phyloP scores from a whole-genome alignment of 1,140 invertebrate genomes.

The Cherax quadricarinatus region DNA sequence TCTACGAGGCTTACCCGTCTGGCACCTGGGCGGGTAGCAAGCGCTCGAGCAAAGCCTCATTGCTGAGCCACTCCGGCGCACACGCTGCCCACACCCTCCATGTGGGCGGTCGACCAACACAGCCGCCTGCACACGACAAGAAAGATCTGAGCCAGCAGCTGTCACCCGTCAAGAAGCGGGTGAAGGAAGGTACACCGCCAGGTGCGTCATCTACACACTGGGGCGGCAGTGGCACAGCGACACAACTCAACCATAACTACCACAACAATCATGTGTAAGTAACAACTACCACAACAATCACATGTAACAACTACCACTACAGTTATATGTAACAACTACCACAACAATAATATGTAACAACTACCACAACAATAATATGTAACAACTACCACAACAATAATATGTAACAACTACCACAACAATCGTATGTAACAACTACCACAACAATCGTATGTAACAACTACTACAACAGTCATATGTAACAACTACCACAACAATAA shows the following conservation, averaged over 20 bases:
- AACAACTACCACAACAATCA: neutral
- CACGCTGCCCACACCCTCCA: constrained; percentile 63
- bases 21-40: constrained; percentile 64
- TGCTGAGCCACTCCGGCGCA: constrained; percentile 60
- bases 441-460: too few species aligned
- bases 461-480: too few species aligned
- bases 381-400: too few species aligned
- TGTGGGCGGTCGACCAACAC: constrained; percentile 45
- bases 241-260: constrained; percentile 52
- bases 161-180: constrained; percentile 98
- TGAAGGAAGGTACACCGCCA: constrained; percentile 90
- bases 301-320: too few species aligned
- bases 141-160: constrained; percentile 91
- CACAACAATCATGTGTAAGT: constrained; percentile 63
- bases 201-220: constrained; percentile 61
- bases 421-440: too few species aligned
- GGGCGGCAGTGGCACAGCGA: constrained; percentile 35
- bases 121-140: constrained; percentile 79
- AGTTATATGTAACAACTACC: too few species aligned
- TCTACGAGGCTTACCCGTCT: constrained; percentile 69
- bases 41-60: constrained; percentile 69
- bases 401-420: too few species aligned
- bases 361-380: too few species aligned
- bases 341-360: too few species aligned
- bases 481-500: too few species aligned